These are phyloP conservation scores for Diachasma alloeum DNA, from an alignment of 1,140 invertebrate species.

Conservation along the genomic window DNA sequence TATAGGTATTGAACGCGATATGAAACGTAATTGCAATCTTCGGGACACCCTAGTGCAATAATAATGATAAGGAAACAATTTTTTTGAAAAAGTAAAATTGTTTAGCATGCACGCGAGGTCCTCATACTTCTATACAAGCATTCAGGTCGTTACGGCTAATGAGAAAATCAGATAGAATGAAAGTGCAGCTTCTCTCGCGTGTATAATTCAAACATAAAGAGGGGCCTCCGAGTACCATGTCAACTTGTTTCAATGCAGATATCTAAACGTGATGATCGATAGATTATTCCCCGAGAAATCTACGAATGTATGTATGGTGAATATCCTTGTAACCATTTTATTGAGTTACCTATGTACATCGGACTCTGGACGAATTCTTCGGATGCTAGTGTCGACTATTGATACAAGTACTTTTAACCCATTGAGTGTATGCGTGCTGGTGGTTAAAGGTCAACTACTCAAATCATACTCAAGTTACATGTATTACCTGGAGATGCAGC, in stretches of 20 bases:
- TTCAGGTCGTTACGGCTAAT: background rate
- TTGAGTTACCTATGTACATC: background rate
- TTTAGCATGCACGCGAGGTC: background rate
- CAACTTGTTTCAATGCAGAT: slow-evolving; percentile 1
- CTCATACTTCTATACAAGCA: background rate
- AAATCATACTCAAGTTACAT: background rate
- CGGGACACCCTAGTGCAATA: background rate
- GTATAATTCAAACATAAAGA: slow-evolving; percentile 8
- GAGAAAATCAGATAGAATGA: slow-evolving; percentile 2
- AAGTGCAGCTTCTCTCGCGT: background rate
- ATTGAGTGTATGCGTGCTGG: background rate
- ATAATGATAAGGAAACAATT: background rate
- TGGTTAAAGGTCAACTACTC: background rate
- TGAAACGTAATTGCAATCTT: background rate
- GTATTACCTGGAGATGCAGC: background rate
- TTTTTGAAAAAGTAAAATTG: background rate
- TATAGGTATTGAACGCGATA: background rate
- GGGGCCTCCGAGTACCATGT: background rate
- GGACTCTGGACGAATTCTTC: slow-evolving; percentile 2
- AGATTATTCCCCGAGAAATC: slow-evolving; percentile 9
- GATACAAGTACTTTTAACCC: background rate
- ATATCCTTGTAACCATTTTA: slow-evolving; percentile 23
- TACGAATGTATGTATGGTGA: background rate
- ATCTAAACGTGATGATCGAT: slow-evolving; percentile 6
- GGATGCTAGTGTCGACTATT: background rate